Conservation (phyloP, 1,140 invertebrate species). For the Lepidurus apus region DNA sequence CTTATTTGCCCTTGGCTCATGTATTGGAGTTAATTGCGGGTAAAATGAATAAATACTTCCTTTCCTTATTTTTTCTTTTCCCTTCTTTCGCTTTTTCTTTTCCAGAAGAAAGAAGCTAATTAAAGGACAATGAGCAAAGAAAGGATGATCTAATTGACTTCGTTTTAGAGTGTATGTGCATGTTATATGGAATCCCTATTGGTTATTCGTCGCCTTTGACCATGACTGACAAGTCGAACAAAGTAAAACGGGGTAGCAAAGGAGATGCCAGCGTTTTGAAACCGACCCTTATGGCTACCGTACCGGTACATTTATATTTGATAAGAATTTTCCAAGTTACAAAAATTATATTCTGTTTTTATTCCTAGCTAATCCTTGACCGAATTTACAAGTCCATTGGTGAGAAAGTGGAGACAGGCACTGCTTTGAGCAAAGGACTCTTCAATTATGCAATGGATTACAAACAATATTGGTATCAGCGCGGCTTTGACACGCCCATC, state of each 20-base stretch:
- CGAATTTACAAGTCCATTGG: conserved; percentile 91
- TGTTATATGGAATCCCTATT: conserved; percentile 74
- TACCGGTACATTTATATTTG: conserved; percentile 65
- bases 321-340: neutral
- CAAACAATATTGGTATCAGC: conserved; percentile 74
- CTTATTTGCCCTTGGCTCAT: conserved; percentile 93
- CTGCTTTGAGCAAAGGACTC: conserved; percentile 65
- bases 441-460: conserved; percentile 91
- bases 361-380: conserved; percentile 79
- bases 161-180: conserved; percentile 51
- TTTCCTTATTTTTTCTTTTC: conserved; percentile 2
- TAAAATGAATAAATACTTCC: conserved; percentile 38
- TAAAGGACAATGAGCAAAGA: conserved; percentile 26
- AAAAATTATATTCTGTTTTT: conserved; percentile 31
- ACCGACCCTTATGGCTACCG: conserved; percentile 90
- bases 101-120: conserved; percentile 36
- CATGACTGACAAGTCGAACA: conserved; percentile 90
- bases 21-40: conserved; percentile 84
- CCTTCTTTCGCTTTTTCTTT: conserved; percentile 20
- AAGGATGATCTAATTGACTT: conserved; percentile 31
- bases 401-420: conserved; percentile 77
- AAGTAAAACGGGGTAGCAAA: conserved; percentile 85
- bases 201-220: conserved; percentile 95
- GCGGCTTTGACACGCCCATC: conserved; percentile 76
- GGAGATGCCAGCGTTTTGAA: conserved; percentile 84